Conservation (phyloP, 1,140 invertebrate species). For the Leptinotarsa defecta region DNA sequence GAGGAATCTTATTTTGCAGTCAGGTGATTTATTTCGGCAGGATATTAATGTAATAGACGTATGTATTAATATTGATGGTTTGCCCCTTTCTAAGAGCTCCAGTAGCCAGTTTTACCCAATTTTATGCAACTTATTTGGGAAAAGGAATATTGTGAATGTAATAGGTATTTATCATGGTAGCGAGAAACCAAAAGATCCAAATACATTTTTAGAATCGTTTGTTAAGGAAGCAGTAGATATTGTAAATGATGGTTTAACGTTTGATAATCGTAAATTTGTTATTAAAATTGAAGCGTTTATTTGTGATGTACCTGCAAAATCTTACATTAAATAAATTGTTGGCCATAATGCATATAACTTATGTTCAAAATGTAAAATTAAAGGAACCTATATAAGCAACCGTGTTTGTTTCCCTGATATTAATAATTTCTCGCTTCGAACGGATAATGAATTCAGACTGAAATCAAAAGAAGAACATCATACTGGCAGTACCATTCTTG, state of each 20-base stretch:
- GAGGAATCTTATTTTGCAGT: no score
- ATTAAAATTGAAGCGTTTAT: constrained; percentile 1
- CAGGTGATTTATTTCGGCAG: no score
- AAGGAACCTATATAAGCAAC: not conserved
- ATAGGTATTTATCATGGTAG: constrained; percentile 1
- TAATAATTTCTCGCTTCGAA: not conserved
- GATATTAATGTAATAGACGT: not conserved
- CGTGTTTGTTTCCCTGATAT: not conserved
- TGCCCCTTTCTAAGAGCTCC: constrained; percentile 20
- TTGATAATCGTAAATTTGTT: not conserved
- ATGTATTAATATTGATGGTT: constrained; percentile 27
- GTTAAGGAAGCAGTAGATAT: constrained; percentile 11
- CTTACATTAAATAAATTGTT: not conserved
- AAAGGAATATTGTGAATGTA: no score
- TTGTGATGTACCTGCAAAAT: constrained; percentile 12
- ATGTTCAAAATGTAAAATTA: not conserved
- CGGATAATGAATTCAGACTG: not conserved
- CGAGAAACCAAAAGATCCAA: constrained; percentile 20
- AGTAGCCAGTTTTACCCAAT: constrained; percentile 28
- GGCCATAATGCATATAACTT: constrained; percentile 1
- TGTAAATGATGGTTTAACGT: constrained; percentile 5
- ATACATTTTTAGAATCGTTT: constrained; percentile 29
- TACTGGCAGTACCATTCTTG: not conserved
- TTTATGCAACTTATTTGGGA: not conserved
- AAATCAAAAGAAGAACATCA: not conserved